Evolutionary conservation across 2,113 vertebrate species (phyloP).

Genomic region (Ictalurus punctatus): DNA sequence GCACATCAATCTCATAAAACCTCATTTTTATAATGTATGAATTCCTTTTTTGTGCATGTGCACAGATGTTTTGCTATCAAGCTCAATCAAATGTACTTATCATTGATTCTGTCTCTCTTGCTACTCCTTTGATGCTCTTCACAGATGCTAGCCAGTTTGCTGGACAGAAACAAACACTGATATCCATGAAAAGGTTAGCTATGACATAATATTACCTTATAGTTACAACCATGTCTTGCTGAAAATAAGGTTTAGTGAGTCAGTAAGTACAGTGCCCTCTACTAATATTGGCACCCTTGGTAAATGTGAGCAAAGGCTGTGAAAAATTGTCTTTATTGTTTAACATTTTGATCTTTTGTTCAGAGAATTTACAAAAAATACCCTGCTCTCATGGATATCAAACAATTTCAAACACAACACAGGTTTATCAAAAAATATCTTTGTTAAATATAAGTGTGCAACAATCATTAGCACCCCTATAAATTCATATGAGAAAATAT

Average conservation of each 20-base stretch:
- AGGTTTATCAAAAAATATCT: too few species aligned
- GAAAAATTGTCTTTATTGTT: too few species aligned
- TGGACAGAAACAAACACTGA: background rate
- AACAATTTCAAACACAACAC: too few species aligned
- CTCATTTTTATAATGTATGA: background rate
- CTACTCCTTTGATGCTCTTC: background rate
- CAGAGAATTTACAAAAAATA: too few species aligned
- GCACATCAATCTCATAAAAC: background rate
- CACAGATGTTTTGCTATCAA: background rate
- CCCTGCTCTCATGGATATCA: too few species aligned
- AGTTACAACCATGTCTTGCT: background rate
- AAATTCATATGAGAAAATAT: too few species aligned
- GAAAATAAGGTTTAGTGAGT: background rate
- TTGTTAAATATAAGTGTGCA: too few species aligned
- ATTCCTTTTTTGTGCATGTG: background rate
- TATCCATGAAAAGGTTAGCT: background rate
- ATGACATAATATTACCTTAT: background rate
- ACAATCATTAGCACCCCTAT: too few species aligned
- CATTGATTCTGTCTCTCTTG: background rate
- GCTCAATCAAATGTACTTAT: background rate
- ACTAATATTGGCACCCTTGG: too few species aligned
- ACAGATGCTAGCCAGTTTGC: background rate
- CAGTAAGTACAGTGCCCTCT: background rate
- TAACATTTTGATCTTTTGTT: too few species aligned
- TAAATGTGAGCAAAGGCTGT: too few species aligned